A percentile compares a stretch with the other conserved stretches of the same genome.
Evolutionary conservation across 2,797 vertebrate species (phyloP).

Genomic region (Pseudotriccus pelzelni): DNA sequence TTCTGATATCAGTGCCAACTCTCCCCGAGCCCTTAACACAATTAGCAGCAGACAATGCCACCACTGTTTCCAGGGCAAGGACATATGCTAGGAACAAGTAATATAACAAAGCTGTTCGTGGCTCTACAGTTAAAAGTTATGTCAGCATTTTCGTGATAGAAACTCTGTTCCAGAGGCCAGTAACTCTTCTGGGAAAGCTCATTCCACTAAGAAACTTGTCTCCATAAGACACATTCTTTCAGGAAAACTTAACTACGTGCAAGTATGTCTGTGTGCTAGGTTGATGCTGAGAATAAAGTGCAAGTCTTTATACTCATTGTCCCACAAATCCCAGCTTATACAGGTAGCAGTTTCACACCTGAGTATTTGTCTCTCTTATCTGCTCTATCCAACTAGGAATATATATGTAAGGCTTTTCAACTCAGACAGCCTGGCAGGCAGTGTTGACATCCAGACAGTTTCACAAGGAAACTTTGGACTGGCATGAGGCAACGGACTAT

Average conservation of each 20-base stretch:
- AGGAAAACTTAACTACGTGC: neutral
- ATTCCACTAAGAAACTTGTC: slow-evolving; percentile 24
- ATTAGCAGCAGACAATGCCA: slow-evolving; percentile 66
- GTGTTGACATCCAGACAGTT: neutral
- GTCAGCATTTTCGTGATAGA: slow-evolving; percentile 72
- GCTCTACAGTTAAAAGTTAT: slow-evolving; percentile 58
- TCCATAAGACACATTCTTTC: neutral
- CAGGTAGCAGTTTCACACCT: neutral
- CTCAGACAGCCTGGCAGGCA: neutral
- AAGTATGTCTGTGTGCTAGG: neutral
- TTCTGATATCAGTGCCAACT: slow-evolving; percentile 68
- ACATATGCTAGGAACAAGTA: slow-evolving; percentile 37
- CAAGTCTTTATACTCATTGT: neutral
- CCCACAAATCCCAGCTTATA: neutral
- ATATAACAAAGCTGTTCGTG: slow-evolving; percentile 54
- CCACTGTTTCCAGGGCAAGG: slow-evolving; percentile 63
- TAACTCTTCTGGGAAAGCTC: slow-evolving; percentile 65
- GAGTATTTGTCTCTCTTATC: neutral
- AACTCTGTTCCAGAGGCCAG: slow-evolving; percentile 58
- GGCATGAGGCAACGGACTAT: neutral
- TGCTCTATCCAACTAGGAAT: neutral
- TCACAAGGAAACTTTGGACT: neutral
- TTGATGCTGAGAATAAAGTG: neutral
- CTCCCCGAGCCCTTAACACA: slow-evolving; percentile 23
- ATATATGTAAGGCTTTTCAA: neutral